Evolutionary conservation across 2,113 vertebrate species (phyloP).

Genomic region (Hippocampus guttulatus): DNA sequence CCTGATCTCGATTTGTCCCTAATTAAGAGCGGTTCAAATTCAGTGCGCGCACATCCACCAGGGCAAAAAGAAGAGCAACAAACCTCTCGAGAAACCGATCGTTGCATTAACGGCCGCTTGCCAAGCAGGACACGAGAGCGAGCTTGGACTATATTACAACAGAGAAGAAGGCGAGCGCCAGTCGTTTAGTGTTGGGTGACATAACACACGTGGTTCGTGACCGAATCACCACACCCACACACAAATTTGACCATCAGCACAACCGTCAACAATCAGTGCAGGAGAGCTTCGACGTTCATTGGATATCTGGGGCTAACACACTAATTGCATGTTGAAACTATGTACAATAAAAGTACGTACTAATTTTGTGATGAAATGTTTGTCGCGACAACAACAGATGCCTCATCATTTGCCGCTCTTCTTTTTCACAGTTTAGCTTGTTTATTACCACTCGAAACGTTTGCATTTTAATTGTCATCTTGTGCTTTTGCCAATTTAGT

Average conservation of each 20-base stretch:
- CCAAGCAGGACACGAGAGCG: not conserved
- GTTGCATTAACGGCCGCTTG: not conserved
- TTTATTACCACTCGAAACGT: not conserved
- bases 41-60: not conserved
- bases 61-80: constrained; percentile 2
- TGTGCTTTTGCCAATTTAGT: not conserved
- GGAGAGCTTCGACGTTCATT: not conserved
- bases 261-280: not conserved
- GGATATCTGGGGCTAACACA: not conserved
- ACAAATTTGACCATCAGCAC: not conserved
- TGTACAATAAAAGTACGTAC: not conserved
- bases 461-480: not conserved
- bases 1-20: not conserved
- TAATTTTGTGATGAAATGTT: not conserved
- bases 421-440: not conserved
- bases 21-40: not conserved
- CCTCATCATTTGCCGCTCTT: not conserved
- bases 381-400: not conserved
- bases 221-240: not conserved
- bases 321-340: not conserved
- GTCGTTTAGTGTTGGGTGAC: not conserved
- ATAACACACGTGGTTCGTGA: not conserved
- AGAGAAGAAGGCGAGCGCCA: not conserved
- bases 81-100: not conserved
- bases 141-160: not conserved